Base-by-base conservation (phyloP, 2,797 vertebrate genomes). In the Apogon talboti region DNA sequence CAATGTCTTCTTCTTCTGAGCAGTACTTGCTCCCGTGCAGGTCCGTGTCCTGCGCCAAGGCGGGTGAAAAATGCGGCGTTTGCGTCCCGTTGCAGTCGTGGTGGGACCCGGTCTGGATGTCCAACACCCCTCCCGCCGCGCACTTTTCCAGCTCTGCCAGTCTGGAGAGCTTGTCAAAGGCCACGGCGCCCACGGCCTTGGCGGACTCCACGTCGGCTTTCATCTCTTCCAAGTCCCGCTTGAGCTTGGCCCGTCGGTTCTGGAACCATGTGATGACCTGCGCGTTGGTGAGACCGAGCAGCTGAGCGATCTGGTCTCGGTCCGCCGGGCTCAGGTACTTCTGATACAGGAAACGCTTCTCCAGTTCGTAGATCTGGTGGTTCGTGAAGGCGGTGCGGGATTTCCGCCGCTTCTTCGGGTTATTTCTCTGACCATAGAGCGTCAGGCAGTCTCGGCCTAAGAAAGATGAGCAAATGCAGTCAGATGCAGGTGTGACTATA, bases 211-310 rank as follows among this genome's bases (percentile, higher is more conserved):
- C 95, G 84, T 98, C 96, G 0, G 96, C 96, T 59, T 96, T 96
- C 95, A 97, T 95, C 91, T 98, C 96, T 86, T 96, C 96, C 91
- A 96, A 86, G 87, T 98, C 96, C 46, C 96, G 89, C 86, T 95
- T 96, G 74, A 98, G 95, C 65, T 97, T 97, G 87, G 96, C 96
- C 16, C 96, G 91, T 33, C 96, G 93, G 91, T 97, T 98, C 92
- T 98, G 96, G 74, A 98, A 97, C 96, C 96, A 98, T 77, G 96
- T 98, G 91, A 97, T 96, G 60, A 98, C 96, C 91, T 97, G 96
- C 11, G 95, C 94, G 76, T 96, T 95, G 88, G 95, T 95, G 59
- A 98, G 94, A 30, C 96, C 96, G 68, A 98, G 94, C 76, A 95
- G 93, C 60, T 96, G 95, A 11, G 97, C 96, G 67, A 98, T 95